Evolutionary conservation across 2,888 invertebrate species (phyloP).

Genomic region (Hipparchia sbordonii): DNA sequence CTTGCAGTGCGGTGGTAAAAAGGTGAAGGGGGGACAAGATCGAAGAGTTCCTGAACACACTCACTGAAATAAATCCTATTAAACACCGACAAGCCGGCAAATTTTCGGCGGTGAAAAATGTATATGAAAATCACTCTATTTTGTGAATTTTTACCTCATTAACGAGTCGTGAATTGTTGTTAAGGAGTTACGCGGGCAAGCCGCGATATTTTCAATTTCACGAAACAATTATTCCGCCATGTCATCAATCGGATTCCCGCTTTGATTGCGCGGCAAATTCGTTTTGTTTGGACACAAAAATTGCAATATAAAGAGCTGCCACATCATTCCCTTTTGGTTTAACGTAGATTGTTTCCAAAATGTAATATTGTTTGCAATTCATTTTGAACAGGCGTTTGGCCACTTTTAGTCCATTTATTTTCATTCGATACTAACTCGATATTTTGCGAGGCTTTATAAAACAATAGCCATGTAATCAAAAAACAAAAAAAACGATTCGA

Average conservation of each 20-base stretch:
- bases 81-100: too few species aligned
- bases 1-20: too few species aligned
- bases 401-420: slow-evolving; percentile 73
- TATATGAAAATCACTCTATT: neutral
- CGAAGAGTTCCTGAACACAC: too few species aligned
- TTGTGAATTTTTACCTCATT: neutral
- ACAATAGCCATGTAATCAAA: slow-evolving; percentile 49
- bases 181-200: slow-evolving; percentile 67
- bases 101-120: too few species aligned
- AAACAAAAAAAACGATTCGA: slow-evolving; percentile 54
- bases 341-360: slow-evolving; percentile 82
- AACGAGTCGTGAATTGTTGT: slow-evolving; percentile 39
- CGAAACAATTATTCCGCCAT: slow-evolving; percentile 82
- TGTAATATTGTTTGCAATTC: slow-evolving; percentile 82
- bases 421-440: slow-evolving; percentile 69
- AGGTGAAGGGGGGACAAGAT: too few species aligned
- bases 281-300: slow-evolving; percentile 83
- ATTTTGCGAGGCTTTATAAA: slow-evolving; percentile 52
- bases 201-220: slow-evolving; percentile 80
- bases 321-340: slow-evolving; percentile 83
- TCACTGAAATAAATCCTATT: too few species aligned
- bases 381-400: slow-evolving; percentile 77
- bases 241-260: slow-evolving; percentile 82
- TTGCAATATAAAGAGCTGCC: slow-evolving; percentile 83
- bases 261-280: slow-evolving; percentile 83